Conservation (phyloP, 1,140 invertebrate species). For the Drosophila grimshawi region DNA sequence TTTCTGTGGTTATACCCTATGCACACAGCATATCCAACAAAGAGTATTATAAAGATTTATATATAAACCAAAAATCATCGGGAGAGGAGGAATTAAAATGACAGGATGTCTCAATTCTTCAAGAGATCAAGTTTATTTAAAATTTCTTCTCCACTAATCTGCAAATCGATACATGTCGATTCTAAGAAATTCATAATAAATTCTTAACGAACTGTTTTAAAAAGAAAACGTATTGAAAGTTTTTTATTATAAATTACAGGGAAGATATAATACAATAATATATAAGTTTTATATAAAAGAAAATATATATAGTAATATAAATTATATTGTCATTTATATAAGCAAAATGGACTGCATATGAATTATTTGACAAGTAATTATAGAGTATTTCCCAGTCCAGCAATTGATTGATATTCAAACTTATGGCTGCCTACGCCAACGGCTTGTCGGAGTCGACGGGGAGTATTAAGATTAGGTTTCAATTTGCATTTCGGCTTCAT, state of each 20-base stretch:
- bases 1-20: slow-evolving; percentile 31
- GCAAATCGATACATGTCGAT: too few relatives aligned
- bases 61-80: background rate
- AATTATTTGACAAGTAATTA: background rate
- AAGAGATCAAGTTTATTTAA: too few relatives aligned
- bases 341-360: background rate
- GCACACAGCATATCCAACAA: background rate
- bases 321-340: background rate
- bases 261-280: too few relatives aligned
- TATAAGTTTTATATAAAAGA: too few relatives aligned
- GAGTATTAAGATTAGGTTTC: slow-evolving; percentile 73
- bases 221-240: too few relatives aligned
- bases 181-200: too few relatives aligned
- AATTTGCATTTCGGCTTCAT: slow-evolving; percentile 81
- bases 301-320: too few relatives aligned
- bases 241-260: too few relatives aligned
- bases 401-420: background rate
- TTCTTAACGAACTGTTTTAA: too few relatives aligned
- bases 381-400: slow-evolving; percentile 2
- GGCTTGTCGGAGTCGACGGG: slow-evolving; percentile 34
- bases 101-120: too few relatives aligned
- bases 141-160: too few relatives aligned
- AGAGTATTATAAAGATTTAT: background rate
- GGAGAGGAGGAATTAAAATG: too few relatives aligned
- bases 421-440: slow-evolving; percentile 18